A percentile compares a stretch with the other conserved stretches of the same genome.
Conservation (phyloP, 2,888 invertebrate genomes). For the Lycophotia porphyrea region DNA sequence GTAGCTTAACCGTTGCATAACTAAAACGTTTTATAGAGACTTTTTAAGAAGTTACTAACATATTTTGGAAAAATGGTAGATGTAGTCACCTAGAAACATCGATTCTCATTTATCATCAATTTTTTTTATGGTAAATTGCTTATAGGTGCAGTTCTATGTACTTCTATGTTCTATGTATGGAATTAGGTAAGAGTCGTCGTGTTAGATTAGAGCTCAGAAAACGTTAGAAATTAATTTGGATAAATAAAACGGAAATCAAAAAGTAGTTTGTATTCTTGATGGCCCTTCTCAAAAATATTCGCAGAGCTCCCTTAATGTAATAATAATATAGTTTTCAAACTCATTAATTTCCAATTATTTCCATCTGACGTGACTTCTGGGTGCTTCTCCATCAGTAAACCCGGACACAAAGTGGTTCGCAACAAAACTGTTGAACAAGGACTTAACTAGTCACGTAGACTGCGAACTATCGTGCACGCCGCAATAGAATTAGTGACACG, state of each 20-base stretch:
- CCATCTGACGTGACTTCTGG: neutral
- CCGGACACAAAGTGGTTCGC: neutral
- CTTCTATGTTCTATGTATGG: neutral
- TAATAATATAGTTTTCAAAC: neutral
- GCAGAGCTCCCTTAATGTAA: neutral
- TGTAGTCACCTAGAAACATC: neutral
- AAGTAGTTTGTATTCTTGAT: neutral
- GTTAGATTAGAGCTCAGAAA: neutral
- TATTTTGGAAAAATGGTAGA: neutral
- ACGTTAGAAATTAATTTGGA: neutral
- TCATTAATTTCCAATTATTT: neutral
- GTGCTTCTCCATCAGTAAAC: neutral
- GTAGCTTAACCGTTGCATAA: neutral
- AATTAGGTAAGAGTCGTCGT: neutral
- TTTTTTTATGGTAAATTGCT: neutral
- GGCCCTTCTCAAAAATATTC: neutral
- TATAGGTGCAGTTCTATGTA: neutral
- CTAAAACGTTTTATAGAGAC: neutral
- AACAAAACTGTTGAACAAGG: neutral
- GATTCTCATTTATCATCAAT: too few species aligned
- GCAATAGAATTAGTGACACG: neutral
- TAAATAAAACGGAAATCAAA: neutral
- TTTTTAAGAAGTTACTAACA: neutral
- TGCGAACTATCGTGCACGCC: neutral
- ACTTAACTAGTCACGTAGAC: neutral